A percentile compares a stretch with the other conserved stretches of the same genome.
Evolutionary conservation across 1,140 invertebrate genomes (phyloP).

Genomic region (Eueides isabella): DNA sequence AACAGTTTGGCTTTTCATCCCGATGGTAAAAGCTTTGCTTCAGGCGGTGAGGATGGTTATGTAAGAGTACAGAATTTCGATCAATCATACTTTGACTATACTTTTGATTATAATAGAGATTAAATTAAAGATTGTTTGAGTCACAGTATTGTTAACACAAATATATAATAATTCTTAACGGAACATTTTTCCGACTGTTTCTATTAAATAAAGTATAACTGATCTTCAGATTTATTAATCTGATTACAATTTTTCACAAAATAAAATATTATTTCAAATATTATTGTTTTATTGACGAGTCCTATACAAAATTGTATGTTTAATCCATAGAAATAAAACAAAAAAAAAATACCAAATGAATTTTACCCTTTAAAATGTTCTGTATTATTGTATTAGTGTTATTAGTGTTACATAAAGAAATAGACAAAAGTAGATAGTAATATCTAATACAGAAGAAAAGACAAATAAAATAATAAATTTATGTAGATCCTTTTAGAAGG

Average conservation of each 20-base stretch:
- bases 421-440: too few relatives aligned
- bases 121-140: slow-evolving; percentile 41
- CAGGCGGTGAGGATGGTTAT: slow-evolving; percentile 99
- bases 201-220: neutral
- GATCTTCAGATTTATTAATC: neutral
- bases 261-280: slow-evolving; percentile 17
- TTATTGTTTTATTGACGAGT: neutral
- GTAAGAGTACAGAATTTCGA: slow-evolving; percentile 98
- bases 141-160: slow-evolving; percentile 21
- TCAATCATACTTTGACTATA: slow-evolving; percentile 97
- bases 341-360: too few relatives aligned
- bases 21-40: slow-evolving; percentile 97
- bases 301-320: neutral
- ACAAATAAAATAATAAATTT: too few relatives aligned
- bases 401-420: too few relatives aligned
- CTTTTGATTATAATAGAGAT: slow-evolving; percentile 91
- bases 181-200: neutral
- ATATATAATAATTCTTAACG: slow-evolving; percentile 12
- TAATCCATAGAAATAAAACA: too few relatives aligned
- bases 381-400: too few relatives aligned
- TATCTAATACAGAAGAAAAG: too few relatives aligned
- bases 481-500: too few relatives aligned
- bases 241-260: slow-evolving; percentile 23
- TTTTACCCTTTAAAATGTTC: too few relatives aligned
- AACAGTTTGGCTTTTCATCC: slow-evolving; percentile 99